Conservation (phyloP, 2,113 vertebrate genomes). For the Jaculus jaculus region DNA sequence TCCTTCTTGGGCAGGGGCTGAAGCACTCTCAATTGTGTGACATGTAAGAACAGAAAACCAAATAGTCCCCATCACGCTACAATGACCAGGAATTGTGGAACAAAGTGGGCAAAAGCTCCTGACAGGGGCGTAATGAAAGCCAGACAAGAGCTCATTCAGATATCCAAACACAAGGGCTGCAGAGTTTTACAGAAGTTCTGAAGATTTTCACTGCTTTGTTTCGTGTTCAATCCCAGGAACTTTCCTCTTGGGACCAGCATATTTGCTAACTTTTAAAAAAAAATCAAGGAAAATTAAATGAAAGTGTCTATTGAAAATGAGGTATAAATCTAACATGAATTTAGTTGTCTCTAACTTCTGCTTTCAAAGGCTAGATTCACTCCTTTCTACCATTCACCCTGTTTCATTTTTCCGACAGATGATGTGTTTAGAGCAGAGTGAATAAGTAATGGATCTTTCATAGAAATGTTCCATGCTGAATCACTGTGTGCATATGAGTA, state of each 20-base stretch:
- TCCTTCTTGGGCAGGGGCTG: conserved; percentile 77
- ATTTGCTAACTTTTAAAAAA: conserved; percentile 79
- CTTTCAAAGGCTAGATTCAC: background rate
- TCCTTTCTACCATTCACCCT: background rate
- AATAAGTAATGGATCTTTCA: conserved; percentile 83
- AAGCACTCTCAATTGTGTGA: conserved; percentile 54
- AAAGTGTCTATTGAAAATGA: conserved; percentile 70
- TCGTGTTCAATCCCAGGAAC: conserved; percentile 50
- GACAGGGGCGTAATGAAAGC: conserved; percentile 78
- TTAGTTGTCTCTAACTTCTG: conserved; percentile 53
- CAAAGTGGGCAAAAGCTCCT: conserved; percentile 72
- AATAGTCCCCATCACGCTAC: conserved; percentile 70
- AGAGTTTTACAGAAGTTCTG: conserved; percentile 51
- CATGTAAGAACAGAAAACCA: conserved; percentile 76
- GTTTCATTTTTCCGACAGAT: conserved; percentile 53
- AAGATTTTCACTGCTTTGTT: conserved; percentile 61
- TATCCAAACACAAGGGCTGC: conserved; percentile 66
- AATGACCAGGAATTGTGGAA: conserved; percentile 79
- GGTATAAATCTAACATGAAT: conserved; percentile 59
- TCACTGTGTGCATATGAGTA: conserved; percentile 83
- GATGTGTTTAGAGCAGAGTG: conserved; percentile 73
- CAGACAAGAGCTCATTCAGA: conserved; percentile 80
- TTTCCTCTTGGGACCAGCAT: conserved; percentile 70
- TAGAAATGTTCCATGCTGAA: conserved; percentile 88
- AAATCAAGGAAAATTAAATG: conserved; percentile 60